Percentiles rank a stretch among this genome's conserved stretches.
Evolutionary conservation across 2,888 invertebrate genomes (phyloP).

Genomic region (Saturnia japonica): DNA sequence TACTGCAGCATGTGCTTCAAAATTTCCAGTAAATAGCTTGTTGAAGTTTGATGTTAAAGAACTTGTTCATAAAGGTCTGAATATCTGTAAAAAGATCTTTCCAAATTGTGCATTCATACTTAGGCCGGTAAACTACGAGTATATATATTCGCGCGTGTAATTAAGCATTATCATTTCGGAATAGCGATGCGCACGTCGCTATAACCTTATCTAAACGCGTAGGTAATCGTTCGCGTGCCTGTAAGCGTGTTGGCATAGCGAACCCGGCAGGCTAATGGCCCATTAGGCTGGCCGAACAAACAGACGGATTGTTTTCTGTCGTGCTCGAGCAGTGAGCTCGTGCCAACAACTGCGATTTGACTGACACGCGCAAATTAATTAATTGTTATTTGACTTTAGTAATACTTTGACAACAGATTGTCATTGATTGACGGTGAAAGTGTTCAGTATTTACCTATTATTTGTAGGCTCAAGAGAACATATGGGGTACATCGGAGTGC

Average conservation of each 20-base stretch:
- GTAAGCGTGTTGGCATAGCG: slow-evolving; percentile 29
- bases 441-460: not conserved
- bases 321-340: slow-evolving; percentile 31
- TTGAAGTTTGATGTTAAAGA: too few species aligned
- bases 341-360: slow-evolving; percentile 18
- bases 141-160: not conserved
- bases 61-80: not conserved
- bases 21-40: too few species aligned
- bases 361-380: slow-evolving; percentile 24
- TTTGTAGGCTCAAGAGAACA: not conserved
- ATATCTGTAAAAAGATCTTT: not conserved
- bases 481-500: too few species aligned
- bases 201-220: slow-evolving; percentile 27
- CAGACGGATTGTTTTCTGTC: slow-evolving; percentile 58
- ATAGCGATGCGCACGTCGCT: slow-evolving; percentile 18
- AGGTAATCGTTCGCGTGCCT: slow-evolving; percentile 28
- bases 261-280: slow-evolving; percentile 46
- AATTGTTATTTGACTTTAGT: slow-evolving; percentile 11
- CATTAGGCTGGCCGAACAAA: slow-evolving; percentile 56
- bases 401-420: not conserved
- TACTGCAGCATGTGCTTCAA: too few species aligned
- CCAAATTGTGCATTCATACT: not conserved
- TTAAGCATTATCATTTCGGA: not conserved
- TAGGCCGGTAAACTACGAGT: not conserved
- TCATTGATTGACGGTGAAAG: not conserved